A percentile compares a stretch with the other conserved stretches of the same genome.
phyloP scores from a whole-genome alignment of 2,113 vertebrate species.

The Myotis yumanensis region DNA sequence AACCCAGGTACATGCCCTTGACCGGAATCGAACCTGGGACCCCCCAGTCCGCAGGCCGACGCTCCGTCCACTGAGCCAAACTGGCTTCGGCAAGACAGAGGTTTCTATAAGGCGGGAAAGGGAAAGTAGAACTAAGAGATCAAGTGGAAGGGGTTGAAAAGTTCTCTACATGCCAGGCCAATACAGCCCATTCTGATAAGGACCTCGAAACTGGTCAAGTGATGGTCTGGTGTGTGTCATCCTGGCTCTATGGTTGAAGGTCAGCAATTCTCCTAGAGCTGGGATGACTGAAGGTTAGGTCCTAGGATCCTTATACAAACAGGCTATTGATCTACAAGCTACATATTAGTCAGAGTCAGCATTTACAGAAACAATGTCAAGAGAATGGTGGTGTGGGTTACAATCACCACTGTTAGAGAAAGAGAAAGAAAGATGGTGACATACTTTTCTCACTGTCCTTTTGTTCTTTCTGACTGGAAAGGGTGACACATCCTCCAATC shows the following conservation, averaged over 20 bases:
- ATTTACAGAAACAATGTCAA: too few relatives aligned
- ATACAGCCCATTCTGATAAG: background rate
- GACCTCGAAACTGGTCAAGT: background rate
- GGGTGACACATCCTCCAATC: rapidly evolving
- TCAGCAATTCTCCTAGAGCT: background rate
- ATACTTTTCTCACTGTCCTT: background rate
- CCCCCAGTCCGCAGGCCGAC: too few relatives aligned
- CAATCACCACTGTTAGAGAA: too few relatives aligned
- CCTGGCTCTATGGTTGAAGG: background rate
- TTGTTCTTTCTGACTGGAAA: background rate
- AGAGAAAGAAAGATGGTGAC: background rate
- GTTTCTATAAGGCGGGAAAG: background rate
- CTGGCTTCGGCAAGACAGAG: too few relatives aligned
- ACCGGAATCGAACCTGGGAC: too few relatives aligned
- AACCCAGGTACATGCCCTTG: too few relatives aligned
- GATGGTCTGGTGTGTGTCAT: background rate
- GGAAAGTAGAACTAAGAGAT: background rate
- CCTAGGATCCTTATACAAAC: too few relatives aligned
- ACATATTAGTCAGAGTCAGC: too few relatives aligned
- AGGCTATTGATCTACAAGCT: too few relatives aligned
- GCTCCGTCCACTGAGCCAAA: too few relatives aligned
- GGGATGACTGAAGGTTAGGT: background rate
- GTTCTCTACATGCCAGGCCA: background rate
- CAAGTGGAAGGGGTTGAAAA: background rate
- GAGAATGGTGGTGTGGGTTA: too few relatives aligned